Conservation (phyloP, 2,797 vertebrate genomes). For the Gadopsis marmoratus region DNA sequence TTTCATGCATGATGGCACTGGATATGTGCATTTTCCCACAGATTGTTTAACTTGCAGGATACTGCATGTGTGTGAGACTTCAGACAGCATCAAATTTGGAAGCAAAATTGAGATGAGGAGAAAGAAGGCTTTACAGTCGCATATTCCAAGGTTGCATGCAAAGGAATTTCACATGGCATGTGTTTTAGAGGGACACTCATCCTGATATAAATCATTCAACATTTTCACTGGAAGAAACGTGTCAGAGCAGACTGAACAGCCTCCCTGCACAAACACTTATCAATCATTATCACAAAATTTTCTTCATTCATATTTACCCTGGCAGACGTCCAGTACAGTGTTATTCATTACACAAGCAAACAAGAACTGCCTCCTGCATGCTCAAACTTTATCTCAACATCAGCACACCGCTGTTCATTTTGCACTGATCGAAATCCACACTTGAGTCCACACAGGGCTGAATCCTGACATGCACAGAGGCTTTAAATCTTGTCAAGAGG, state of each 20-base stretch:
- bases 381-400: conserved; percentile 45
- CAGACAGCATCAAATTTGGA: conserved; percentile 1
- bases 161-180: conserved; percentile 6
- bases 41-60: not conserved
- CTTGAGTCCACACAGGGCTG: not conserved
- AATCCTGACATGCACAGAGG: conserved; percentile 10
- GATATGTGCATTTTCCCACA: not conserved
- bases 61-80: not conserved
- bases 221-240: not conserved
- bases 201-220: conserved; percentile 22
- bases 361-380: conserved; percentile 51
- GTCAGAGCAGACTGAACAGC: conserved; percentile 9
- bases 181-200: not conserved
- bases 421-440: conserved; percentile 20
- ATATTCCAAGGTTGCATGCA: not conserved
- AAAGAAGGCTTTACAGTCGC: not conserved
- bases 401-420: not conserved
- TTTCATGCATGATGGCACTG: not conserved
- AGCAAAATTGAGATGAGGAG: not conserved
- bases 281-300: conserved; percentile 55
- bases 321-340: conserved; percentile 32
- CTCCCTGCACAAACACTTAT: conserved; percentile 43
- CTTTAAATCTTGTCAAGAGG: conserved; percentile 22
- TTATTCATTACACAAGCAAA: conserved; percentile 43
- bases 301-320: conserved; percentile 47